A percentile compares a stretch with the other conserved stretches of the same genome.
Conservation (phyloP, 2,888 invertebrate genomes). For the Dusona sp. region DNA sequence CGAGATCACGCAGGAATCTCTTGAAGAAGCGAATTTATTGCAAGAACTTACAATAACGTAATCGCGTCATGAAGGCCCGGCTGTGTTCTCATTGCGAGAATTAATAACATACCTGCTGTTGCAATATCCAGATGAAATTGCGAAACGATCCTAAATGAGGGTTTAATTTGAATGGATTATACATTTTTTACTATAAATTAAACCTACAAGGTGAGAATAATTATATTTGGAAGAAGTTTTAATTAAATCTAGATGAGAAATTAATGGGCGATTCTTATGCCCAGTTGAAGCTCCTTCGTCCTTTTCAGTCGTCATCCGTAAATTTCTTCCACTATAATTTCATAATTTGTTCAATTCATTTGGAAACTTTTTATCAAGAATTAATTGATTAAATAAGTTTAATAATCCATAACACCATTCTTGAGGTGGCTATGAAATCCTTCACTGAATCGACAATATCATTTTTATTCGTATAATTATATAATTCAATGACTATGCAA, state of each 20-base stretch:
- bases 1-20: slow-evolving; percentile 43
- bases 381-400: not conserved
- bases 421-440: not conserved
- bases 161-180: not conserved
- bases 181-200: not conserved
- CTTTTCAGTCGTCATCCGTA: too few relatives aligned
- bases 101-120: slow-evolving; percentile 32
- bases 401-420: not conserved
- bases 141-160: slow-evolving; percentile 4
- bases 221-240: not conserved
- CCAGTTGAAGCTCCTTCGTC: not conserved
- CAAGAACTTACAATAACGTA: slow-evolving; percentile 37
- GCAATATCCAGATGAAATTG: slow-evolving; percentile 16
- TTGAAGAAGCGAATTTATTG: slow-evolving; percentile 13
- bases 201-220: not conserved
- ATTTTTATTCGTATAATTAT: not conserved
- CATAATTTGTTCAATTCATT: not conserved
- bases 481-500: not conserved
- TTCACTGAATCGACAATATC: not conserved
- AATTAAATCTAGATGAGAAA: not conserved
- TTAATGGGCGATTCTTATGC: not conserved
- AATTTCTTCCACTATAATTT: not conserved
- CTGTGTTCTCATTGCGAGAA: slow-evolving; percentile 37
- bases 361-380: not conserved
- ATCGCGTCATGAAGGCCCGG: slow-evolving; percentile 26